Evolutionary conservation across 92 coral and sea anemone species (phyloP), one percentile per base, ranked within the genome.

Genomic region (Hydrozoanthus gracilis): DNA sequence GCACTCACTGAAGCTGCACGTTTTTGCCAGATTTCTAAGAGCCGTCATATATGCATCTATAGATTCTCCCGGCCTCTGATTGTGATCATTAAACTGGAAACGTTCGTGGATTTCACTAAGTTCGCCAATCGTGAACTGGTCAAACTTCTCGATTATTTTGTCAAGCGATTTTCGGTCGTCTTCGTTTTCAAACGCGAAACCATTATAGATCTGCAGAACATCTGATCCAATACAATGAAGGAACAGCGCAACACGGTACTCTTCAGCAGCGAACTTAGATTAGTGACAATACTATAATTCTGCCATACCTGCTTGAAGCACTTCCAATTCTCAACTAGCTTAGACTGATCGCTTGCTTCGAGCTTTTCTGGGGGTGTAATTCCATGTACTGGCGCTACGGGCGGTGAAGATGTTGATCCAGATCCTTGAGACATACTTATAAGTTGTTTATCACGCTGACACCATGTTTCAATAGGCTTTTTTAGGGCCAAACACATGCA

Each of bases 1-100:
- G 60, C 84, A 86, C 5, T 65, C 82, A 77, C 89, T 51, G 74
- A 86, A 86, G 61, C 77, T 86, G 52, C 83, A 86, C 44, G 89
- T 86, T 35, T 77, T 77, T 77, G 49, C 82, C 78, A 86, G 61
- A 15, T 52, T 66, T 35, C 89, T 73, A 39, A 77, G 64, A n/a
- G 61, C 73, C n/a, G 83, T 66, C 8, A 86, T 60, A 10, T 86
- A 76, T n/a, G 89, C 75, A 18, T 86, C 70, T 14, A 70, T 83
- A 9, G 89, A 77, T 58, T 86, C 77, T 11, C 51, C 49, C 51
- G 12, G 58, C 51, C 61, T 83, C 52, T 87, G 85, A 51, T 78
- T 87, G 74, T 78, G 9, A 71, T 79, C 67, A 44, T 87, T 87
- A 54, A 77, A 87, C 12, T 77, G 61, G 54, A 77, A 87, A 51